Evolutionary conservation across 1,140 invertebrate species (phyloP).

Genomic region (Tribolium castaneum): DNA sequence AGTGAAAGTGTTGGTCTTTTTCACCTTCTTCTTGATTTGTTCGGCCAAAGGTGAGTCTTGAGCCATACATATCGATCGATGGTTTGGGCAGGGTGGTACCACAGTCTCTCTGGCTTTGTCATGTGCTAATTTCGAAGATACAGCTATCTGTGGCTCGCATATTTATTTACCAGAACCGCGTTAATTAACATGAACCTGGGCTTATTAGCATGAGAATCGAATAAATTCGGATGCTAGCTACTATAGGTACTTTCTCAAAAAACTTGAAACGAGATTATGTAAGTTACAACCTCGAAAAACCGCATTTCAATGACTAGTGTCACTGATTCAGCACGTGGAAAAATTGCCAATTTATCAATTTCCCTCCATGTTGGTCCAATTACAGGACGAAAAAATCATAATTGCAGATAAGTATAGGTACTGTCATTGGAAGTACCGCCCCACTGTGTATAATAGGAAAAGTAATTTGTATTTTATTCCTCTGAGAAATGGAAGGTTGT

Average conservation of each 20-base stretch:
- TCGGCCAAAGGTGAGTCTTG: constrained; percentile 31
- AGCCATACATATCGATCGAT: neutral
- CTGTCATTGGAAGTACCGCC: constrained; percentile 11
- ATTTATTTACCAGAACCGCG: constrained; percentile 10
- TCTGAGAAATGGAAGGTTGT: constrained; percentile 19
- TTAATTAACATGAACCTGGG: constrained; percentile 1
- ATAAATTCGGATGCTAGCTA: neutral
- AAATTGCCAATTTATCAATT: neutral
- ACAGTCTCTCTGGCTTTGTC: neutral
- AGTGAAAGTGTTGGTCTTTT: constrained; percentile 39
- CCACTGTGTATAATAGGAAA: constrained; percentile 2
- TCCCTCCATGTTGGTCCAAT: neutral
- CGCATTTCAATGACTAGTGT: neutral
- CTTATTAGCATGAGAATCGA: constrained; percentile 13
- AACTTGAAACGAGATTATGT: neutral
- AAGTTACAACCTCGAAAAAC: neutral
- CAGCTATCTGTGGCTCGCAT: neutral
- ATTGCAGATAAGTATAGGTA: constrained; percentile 8
- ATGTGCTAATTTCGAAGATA: neutral
- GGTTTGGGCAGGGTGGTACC: neutral
- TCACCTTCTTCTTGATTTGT: constrained; percentile 1
- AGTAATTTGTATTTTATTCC: constrained; percentile 24
- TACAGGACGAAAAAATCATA: neutral
- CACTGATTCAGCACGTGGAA: neutral
- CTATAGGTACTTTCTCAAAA: neutral